Conservation (phyloP, 1,140 invertebrate species). For the Macrostomum lignano region DNA sequence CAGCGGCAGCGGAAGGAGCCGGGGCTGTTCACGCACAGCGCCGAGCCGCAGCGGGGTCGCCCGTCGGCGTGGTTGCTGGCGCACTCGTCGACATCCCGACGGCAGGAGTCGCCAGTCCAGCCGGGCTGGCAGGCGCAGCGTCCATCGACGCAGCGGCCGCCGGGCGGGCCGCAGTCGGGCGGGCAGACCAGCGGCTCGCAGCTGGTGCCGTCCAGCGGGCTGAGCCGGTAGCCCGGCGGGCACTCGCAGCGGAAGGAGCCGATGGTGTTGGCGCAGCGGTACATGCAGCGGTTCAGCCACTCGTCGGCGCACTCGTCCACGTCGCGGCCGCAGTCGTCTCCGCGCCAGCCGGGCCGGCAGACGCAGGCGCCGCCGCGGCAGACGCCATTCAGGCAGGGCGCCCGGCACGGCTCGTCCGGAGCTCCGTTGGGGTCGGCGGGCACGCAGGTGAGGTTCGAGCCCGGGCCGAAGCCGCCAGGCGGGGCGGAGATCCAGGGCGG, state of each 20-base stretch:
- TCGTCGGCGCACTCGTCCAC: slow-evolving; percentile 20
- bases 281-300: slow-evolving; percentile 13
- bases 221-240: slow-evolving; percentile 18
- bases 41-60: slow-evolving; percentile 12
- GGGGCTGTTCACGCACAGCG: slow-evolving; percentile 8
- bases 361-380: not conserved
- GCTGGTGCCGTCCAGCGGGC: no score
- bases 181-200: no score
- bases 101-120: not conserved
- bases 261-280: slow-evolving; percentile 42
- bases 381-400: slow-evolving; percentile 1
- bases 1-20: slow-evolving; percentile 12
- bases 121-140: slow-evolving; percentile 2
- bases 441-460: no score
- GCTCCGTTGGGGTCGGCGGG: no score
- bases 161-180: no score
- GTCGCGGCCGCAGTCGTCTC: slow-evolving; percentile 10
- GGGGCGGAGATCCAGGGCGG: no score
- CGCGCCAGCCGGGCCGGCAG: slow-evolving; percentile 3
- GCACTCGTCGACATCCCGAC: slow-evolving; percentile 6
- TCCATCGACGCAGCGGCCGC: no score
- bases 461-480: no score
- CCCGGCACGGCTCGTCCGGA: slow-evolving; percentile 7
- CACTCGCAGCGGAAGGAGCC: slow-evolving; percentile 61
- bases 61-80: slow-evolving; percentile 8